Evolutionary conservation across 2,888 invertebrate genomes (phyloP), one percentile per base, ranked within the genome.

Genomic region (Drosophila quinaria): DNA sequence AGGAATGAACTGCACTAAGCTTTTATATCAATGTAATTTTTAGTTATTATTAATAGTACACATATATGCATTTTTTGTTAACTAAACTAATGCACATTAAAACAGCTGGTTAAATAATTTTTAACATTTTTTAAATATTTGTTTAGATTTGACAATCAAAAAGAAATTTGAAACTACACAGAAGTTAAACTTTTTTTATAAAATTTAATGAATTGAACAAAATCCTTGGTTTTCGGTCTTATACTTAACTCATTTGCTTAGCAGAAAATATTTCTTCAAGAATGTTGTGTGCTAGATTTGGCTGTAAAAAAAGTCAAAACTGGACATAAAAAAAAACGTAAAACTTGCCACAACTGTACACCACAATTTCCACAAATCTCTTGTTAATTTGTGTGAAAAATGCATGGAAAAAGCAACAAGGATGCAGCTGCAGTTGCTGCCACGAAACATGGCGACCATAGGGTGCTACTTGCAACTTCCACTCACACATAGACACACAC

Each of bases 331-430:
- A 46, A 46, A 41, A 56, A 19, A 29, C 5, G 29, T 29, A 29
- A 58, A 60, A 71, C 42, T 51, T 39, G 51, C 33, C 56, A 37
- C 37, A 50, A 42, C 70, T 55, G 77, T 54, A 49, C 60, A 46
- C 51, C 60, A 74, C 44, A 58, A 70, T 65, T 79, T 31, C 17
- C 63, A 67, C 59, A 81, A 76, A 72, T 74, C 66, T 47, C 71
- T 70, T 81, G 68, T 70, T 82, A 71, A 82, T 77, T 59, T 73
- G 74, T 70, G 70, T 71, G 47, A 33, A 74, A 74, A 73, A 74
- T 73, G 58, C 61, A 78, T 29, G 37, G 56, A 33, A 29, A 39
- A 17, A 10, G 13, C 42, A 44, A 49, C 44, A 66, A 47, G 49
- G 51, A 29, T 58, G 79, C 63, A 72, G 42, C 42, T 67, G 75